Evolutionary conservation across 2,888 invertebrate genomes (phyloP), one percentile per base, ranked within the genome.

Genomic region (Galerucella calmariensis): DNA sequence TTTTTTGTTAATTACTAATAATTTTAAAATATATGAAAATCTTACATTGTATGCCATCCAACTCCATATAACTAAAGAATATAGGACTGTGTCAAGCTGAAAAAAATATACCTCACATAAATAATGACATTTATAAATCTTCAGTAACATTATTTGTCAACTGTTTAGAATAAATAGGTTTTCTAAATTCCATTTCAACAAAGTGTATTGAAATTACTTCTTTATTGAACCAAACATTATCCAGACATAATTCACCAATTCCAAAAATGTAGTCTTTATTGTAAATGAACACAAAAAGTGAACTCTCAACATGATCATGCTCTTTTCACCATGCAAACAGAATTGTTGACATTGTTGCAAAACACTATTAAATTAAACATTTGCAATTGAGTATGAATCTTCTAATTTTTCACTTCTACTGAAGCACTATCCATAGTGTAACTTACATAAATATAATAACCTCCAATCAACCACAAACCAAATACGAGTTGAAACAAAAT

Each of bases 371-470:
- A 41, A 41, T 41, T 41, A 41, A 41, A 41, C 35, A 41, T 41
- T 41, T 41, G 35, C 35, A 1, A 41, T 41, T 41, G 35, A 41
- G 9, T 41, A 41, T 41, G 8, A 5, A 35, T 35, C 35, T 35
- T 35, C 35, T 35, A 5, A 35, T 35, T 46, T 46, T 46, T 48
- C 4, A 14, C 11, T 48, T 48, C 48, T 48, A 48, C 11, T 48
- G 11, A 48, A 12, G 48, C 11, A 48, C 12, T 48, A 20, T 20
- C 2, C 20, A 56, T 10, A 24, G 12, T 68, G 51, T 12, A 69
- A 91, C 94, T 93, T 87, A 96, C 96, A 88, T 96, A 96, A 83
- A 96, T 96, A 83, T 97, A 97, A 84, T 97, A 97, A 77, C 96
- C 95, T 77, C 94, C 95, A 53, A 96, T 88, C 2, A 96, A 89